Evolutionary conservation across 2,888 invertebrate species (phyloP), one percentile per base, ranked within the genome.

Genomic region (Cenopis cana): DNA sequence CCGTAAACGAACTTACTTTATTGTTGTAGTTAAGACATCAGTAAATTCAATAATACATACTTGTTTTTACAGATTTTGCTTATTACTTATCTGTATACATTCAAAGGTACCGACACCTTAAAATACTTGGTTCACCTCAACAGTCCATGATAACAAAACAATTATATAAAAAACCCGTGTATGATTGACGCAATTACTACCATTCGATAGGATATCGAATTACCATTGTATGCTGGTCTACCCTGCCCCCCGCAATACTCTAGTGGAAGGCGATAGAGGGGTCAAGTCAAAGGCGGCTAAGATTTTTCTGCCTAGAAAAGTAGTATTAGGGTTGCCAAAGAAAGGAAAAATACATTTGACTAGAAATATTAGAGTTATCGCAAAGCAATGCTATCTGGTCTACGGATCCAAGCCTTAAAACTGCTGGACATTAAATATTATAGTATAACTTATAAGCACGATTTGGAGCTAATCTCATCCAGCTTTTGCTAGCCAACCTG

Each of bases 151-250:
- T 55, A 69, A 79, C 75, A 79, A 80, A 88, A 88, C 87, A 87
- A 85, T 85, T 88, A 86, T 85, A 89, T 83, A 85, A 86, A 90
- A 88, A 88, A 82, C 83, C 77, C 86, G 87, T 88, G 86, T 85
- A 89, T 82, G 86, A 84, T 78, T 88, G 87, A 89, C 85, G 85
- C 85, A 87, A 91, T 91, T 91, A 91, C 87, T 89, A 82, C 85
- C 87, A 85, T 88, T 84, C 86, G 89, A 89, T 90, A 90, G 70
- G 60, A 70, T 70, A 91, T 89, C 81, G 71, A 76, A 74, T 76
- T 72, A 65, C 90, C 83, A 82, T 38, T 80, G 52, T 82, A 76
- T 73, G 68, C 75, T 78, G 85, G 76, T 29, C 84, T 80, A n/a
- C 85, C 79, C 74, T 75, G 75, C 76, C 78, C 73, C 82, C 77